A percentile compares a stretch with the other conserved stretches of the same genome.
Evolutionary conservation across 2,888 invertebrate species (phyloP).

Genomic region (Drosophila silvestris): DNA sequence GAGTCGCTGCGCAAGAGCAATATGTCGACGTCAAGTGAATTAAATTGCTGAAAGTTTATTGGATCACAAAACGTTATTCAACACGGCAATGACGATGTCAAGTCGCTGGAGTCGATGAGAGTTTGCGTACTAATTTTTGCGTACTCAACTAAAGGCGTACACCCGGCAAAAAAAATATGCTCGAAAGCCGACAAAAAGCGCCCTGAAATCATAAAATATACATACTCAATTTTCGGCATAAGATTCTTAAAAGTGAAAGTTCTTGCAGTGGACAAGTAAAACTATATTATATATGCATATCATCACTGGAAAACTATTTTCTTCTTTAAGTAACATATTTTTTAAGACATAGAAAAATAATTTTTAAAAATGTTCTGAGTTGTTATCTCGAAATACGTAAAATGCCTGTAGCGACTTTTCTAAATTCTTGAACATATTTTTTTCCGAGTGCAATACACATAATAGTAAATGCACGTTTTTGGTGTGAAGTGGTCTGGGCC

Average conservation of each 20-base stretch:
- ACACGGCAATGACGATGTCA: constrained; percentile 66
- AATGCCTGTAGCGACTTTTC: neutral
- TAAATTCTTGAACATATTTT: neutral
- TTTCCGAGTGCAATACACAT: neutral
- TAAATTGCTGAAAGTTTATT: constrained; percentile 79
- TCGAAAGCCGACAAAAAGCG: neutral
- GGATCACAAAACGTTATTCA: constrained; percentile 81
- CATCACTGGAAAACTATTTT: neutral
- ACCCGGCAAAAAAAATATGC: neutral
- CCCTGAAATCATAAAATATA: neutral
- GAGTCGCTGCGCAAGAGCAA: constrained; percentile 17
- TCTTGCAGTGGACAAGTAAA: neutral
- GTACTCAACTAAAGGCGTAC: constrained; percentile 36
- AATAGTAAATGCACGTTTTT: neutral
- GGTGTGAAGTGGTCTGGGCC: constrained; percentile 33
- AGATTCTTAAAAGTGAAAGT: neutral
- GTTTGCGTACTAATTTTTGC: constrained; percentile 63
- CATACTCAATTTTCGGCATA: no score
- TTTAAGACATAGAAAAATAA: neutral
- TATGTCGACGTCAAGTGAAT: constrained; percentile 69
- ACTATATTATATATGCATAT: neutral
- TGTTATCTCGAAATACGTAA: neutral
- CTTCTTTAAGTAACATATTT: neutral
- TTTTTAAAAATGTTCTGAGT: neutral
- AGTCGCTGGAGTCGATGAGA: constrained; percentile 59